Percentiles rank a stretch among this genome's conserved stretches.
Evolutionary conservation across 2,888 invertebrate species (phyloP).

Genomic region (Argyra leucocephala): DNA sequence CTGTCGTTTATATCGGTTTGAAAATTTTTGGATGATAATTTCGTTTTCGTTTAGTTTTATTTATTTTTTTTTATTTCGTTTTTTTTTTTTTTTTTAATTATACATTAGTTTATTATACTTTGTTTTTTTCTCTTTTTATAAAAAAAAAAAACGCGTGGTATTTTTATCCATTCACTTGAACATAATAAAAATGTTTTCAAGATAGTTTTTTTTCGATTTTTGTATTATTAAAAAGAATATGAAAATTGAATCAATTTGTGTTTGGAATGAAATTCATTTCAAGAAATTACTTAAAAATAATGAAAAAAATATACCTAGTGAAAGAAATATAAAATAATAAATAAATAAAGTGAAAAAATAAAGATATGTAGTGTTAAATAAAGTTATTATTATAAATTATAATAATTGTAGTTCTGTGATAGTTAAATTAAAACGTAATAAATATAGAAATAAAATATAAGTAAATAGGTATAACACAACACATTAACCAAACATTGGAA

Average conservation of each 20-base stretch:
- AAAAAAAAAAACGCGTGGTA: neutral
- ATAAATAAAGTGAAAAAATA: neutral
- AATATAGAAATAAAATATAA: neutral
- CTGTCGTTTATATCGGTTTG: neutral
- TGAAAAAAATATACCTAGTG: neutral
- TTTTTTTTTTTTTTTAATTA: neutral
- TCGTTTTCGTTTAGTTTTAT: neutral
- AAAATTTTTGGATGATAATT: constrained; percentile 1
- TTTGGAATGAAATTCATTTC: too few relatives aligned
- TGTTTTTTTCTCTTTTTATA: neutral
- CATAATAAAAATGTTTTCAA: too few relatives aligned
- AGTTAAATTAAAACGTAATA: too few relatives aligned
- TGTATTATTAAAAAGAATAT: too few relatives aligned
- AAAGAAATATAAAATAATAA: neutral
- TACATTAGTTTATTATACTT: neutral
- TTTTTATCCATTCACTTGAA: too few relatives aligned
- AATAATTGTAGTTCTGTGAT: too few relatives aligned
- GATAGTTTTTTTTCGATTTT: too few relatives aligned
- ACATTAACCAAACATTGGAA: too few relatives aligned
- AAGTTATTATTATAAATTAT: too few relatives aligned
- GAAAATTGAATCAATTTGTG: too few relatives aligned
- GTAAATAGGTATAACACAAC: too few relatives aligned
- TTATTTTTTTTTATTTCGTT: neutral
- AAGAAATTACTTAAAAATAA: neutral
- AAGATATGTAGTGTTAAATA: too few relatives aligned